Evolutionary conservation across 1,140 invertebrate species (phyloP).

Genomic region (Bathynomus jamesi): DNA sequence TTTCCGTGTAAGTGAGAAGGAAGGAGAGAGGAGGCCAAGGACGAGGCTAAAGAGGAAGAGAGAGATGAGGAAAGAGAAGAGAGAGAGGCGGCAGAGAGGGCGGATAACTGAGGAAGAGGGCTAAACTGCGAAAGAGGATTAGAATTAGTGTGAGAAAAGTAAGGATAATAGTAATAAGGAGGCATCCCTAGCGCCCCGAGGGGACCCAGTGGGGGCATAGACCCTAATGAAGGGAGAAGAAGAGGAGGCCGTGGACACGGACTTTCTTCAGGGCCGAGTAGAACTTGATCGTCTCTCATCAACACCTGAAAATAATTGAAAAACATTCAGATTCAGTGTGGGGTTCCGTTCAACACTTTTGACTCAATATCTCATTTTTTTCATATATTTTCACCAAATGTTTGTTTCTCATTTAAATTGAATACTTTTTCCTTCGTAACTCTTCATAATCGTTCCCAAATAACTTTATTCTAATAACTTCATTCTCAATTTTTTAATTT

Average conservation of each 20-base stretch:
- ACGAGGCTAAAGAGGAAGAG: constrained; percentile 3
- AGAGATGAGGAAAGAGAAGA: constrained; percentile 5
- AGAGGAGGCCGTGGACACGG: constrained; percentile 3
- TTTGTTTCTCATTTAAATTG: not conserved
- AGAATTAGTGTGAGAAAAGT: not conserved
- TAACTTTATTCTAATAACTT: not conserved
- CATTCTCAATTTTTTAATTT: not conserved
- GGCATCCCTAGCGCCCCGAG: constrained; percentile 14
- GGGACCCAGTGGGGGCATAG: constrained; percentile 5
- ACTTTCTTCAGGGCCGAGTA: not conserved
- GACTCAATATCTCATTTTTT: not conserved
- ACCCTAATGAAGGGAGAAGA: constrained; percentile 13
- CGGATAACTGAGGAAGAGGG: not conserved
- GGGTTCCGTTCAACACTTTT: not conserved
- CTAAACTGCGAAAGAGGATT: not conserved
- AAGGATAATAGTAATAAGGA: constrained; percentile 15
- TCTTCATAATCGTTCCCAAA: not conserved
- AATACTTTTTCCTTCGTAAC: not conserved
- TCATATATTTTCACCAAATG: not conserved
- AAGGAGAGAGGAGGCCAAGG: not conserved
- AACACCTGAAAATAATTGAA: constrained; percentile 1
- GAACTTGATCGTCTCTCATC: constrained; percentile 16
- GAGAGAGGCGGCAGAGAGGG: not conserved
- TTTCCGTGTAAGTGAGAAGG: not conserved
- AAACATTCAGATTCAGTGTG: not conserved